phyloP scores from a whole-genome alignment of 1,140 invertebrate species.

The Aphelinus atriplicis region DNA sequence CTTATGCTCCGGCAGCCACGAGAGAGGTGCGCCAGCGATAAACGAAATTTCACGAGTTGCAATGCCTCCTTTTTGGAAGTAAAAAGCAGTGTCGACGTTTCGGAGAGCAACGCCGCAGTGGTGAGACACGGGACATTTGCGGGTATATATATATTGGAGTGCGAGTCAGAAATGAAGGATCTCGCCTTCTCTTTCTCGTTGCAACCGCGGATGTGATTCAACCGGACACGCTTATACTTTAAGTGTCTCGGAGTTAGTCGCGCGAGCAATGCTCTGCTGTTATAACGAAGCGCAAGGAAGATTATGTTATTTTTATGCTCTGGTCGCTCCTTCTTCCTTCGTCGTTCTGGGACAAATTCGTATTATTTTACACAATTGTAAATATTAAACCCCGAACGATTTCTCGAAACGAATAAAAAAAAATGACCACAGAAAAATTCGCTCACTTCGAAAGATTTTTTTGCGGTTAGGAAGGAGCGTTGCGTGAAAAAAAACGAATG shows the following conservation, averaged over 20 bases:
- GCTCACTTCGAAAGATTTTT: no score
- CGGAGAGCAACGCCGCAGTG: not conserved
- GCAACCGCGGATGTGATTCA: constrained; percentile 31
- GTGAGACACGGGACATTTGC: constrained; percentile 15
- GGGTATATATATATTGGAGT: constrained; percentile 14
- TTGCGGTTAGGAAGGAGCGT: no score
- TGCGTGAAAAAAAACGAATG: no score
- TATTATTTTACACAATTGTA: no score
- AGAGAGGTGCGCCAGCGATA: not conserved
- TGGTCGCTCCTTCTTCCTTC: constrained; percentile 10
- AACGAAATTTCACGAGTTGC: not conserved
- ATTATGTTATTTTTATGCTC: constrained; percentile 50
- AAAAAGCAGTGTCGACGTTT: not conserved
- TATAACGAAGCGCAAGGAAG: constrained; percentile 48
- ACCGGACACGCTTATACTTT: constrained; percentile 29
- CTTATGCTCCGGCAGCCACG: not conserved
- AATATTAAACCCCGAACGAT: no score
- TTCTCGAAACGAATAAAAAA: no score
- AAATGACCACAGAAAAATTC: no score
- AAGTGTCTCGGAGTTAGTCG: constrained; percentile 16
- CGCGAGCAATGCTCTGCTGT: constrained; percentile 35
- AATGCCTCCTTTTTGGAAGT: not conserved
- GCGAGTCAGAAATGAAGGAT: constrained; percentile 4
- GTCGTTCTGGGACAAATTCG: no score
- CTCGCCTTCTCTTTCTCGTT: constrained; percentile 35